Percentiles rank a stretch among this genome's conserved stretches.
These are phyloP conservation scores for Pelecanoides urinatrix DNA, from an alignment of 2,113 vertebrate species.

Conservation along the genomic window DNA sequence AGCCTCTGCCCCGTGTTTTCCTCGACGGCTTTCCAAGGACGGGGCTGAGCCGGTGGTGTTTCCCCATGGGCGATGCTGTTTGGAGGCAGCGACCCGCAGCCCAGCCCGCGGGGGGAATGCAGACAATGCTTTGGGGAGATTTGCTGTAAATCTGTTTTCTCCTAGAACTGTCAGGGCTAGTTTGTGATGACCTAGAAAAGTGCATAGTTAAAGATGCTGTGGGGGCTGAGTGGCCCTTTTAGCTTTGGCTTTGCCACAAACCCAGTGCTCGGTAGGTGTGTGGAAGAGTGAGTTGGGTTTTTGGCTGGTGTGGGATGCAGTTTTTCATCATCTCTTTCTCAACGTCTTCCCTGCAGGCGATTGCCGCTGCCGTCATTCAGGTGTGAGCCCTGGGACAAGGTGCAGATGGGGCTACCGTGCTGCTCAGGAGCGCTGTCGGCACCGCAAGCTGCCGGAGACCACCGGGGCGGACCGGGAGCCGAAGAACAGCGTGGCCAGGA, in stretches of 20 bases:
- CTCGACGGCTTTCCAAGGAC: conserved; percentile 46
- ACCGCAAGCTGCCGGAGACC: not conserved
- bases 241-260: not conserved
- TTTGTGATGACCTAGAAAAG: not conserved
- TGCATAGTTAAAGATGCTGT: not conserved
- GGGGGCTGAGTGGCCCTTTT: not conserved
- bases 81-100: not conserved
- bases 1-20: conserved; percentile 34
- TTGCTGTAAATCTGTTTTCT: not conserved
- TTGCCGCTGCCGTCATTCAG: not conserved
- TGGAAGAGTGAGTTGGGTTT: not conserved
- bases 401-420: not conserved
- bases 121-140: not conserved
- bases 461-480: not conserved
- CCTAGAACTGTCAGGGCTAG: not conserved
- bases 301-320: not conserved
- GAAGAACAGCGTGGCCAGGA: not conserved
- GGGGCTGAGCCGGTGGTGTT: not conserved
- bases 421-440: not conserved
- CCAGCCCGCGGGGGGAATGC: not conserved
- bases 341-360: not conserved
- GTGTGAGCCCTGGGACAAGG: not conserved
- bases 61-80: conserved; percentile 2
- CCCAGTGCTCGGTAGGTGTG: not conserved
- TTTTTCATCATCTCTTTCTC: not conserved